phyloP scores from a whole-genome alignment of 1,140 invertebrate genomes.

The Patella vulgata region DNA sequence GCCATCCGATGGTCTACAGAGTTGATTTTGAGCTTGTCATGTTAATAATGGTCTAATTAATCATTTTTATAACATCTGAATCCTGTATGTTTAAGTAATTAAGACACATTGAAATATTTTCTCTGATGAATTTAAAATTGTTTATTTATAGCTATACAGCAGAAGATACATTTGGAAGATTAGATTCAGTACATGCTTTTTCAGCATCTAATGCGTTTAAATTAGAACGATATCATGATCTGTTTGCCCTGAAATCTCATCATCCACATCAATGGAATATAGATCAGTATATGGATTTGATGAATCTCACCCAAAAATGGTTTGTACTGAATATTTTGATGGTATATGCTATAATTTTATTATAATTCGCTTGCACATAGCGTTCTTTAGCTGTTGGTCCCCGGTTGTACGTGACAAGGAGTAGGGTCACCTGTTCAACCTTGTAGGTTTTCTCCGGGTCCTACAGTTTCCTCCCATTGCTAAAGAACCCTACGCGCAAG shows the following conservation, averaged over 20 bases:
- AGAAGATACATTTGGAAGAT: slow-evolving; percentile 62
- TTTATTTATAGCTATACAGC: slow-evolving; percentile 62
- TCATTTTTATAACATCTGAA: too few relatives aligned
- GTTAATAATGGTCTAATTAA: too few relatives aligned
- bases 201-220: slow-evolving; percentile 70
- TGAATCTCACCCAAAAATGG: slow-evolving; percentile 62
- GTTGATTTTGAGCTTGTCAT: too few relatives aligned
- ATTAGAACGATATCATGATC: slow-evolving; percentile 67
- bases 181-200: slow-evolving; percentile 62
- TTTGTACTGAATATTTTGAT: slow-evolving; percentile 43
- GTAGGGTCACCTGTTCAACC: too few relatives aligned
- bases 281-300: slow-evolving; percentile 62
- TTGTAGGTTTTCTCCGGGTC: too few relatives aligned
- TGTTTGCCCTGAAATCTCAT: slow-evolving; percentile 66
- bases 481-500: too few relatives aligned
- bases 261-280: slow-evolving; percentile 65
- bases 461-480: too few relatives aligned
- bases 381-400: not conserved
- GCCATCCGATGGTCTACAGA: too few relatives aligned
- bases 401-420: too few relatives aligned
- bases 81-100: too few relatives aligned
- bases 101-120: too few relatives aligned
- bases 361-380: not conserved
- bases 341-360: not conserved
- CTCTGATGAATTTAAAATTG: too few relatives aligned